A percentile compares a stretch with the other conserved stretches of the same genome.
Conservation (phyloP, 2,113 vertebrate species). For the Stigmatopora nigra region DNA sequence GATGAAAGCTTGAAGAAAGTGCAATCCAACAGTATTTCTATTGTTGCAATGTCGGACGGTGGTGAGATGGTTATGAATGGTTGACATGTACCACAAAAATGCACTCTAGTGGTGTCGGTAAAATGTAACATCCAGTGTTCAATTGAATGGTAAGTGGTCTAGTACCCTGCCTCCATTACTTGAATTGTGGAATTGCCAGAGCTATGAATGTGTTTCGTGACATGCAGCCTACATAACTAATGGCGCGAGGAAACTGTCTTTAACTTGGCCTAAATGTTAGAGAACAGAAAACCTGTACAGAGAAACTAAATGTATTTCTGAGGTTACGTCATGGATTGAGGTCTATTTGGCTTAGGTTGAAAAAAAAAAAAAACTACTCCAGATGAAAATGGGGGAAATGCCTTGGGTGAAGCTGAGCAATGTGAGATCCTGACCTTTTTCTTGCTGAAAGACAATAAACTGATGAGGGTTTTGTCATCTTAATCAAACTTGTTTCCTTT, state of each 20-base stretch:
- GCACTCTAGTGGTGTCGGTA: slow-evolving; percentile 60
- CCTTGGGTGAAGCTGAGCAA: slow-evolving; percentile 56
- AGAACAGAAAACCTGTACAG: slow-evolving; percentile 61
- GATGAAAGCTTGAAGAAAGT: slow-evolving; percentile 69
- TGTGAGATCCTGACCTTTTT: slow-evolving; percentile 66
- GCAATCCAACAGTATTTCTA: slow-evolving; percentile 72
- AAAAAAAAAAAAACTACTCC: slow-evolving; percentile 46
- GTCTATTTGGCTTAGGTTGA: slow-evolving; percentile 34
- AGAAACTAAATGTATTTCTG: slow-evolving; percentile 58
- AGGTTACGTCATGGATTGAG: slow-evolving; percentile 44
- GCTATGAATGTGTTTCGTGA: slow-evolving; percentile 69
- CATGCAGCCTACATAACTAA: slow-evolving; percentile 66
- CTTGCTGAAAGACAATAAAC: slow-evolving; percentile 72
- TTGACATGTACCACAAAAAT: slow-evolving; percentile 62
- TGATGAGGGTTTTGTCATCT: slow-evolving; percentile 67
- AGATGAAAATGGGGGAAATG: slow-evolving; percentile 50
- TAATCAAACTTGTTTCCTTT: slow-evolving; percentile 3
- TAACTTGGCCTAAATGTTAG: slow-evolving; percentile 62
- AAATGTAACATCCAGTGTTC: slow-evolving; percentile 61
- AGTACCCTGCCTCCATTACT: slow-evolving; percentile 69
- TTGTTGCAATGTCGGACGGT: slow-evolving; percentile 62
- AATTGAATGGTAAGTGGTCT: slow-evolving; percentile 63
- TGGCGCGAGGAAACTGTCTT: slow-evolving; percentile 64
- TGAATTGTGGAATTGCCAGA: slow-evolving; percentile 69
- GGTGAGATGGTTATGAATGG: slow-evolving; percentile 56